Evolutionary conservation across 2,113 vertebrate genomes (phyloP).

Genomic region (Megatriorchis doriae): DNA sequence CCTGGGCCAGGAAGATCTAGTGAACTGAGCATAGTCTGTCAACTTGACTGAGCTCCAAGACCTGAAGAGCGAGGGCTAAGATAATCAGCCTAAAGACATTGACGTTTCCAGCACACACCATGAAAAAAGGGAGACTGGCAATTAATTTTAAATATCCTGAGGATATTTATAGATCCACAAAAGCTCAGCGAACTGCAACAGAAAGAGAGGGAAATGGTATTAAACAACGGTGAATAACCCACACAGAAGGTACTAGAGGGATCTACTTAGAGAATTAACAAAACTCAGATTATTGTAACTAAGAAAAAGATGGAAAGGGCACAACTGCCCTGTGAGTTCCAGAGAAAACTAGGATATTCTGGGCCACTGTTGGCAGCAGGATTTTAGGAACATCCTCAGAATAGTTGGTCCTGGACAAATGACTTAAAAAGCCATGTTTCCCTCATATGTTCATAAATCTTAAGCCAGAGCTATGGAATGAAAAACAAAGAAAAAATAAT

Average conservation of each 20-base stretch:
- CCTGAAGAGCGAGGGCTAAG: not conserved
- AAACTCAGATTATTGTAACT: not conserved
- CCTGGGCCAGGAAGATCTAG: not conserved
- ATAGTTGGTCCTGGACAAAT: not conserved
- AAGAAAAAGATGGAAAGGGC: not conserved
- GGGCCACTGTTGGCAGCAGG: not conserved
- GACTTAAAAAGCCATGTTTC: not conserved
- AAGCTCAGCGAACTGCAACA: not conserved
- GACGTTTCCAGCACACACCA: not conserved
- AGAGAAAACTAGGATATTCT: not conserved
- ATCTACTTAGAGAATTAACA: not conserved
- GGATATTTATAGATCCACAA: not conserved
- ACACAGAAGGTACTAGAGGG: not conserved
- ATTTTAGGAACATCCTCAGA: not conserved
- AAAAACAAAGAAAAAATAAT: not conserved
- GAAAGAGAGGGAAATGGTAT: not conserved
- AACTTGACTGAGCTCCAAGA: not conserved
- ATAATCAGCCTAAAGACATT: not conserved
- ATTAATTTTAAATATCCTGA: not conserved
- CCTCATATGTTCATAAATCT: not conserved
- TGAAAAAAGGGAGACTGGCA: not conserved
- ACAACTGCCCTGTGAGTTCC: not conserved
- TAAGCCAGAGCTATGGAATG: not conserved
- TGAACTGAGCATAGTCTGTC: not conserved
- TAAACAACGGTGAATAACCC: not conserved